Base-by-base conservation (phyloP, 2,797 vertebrate genomes). In the Coccyzus lansbergi region DNA sequence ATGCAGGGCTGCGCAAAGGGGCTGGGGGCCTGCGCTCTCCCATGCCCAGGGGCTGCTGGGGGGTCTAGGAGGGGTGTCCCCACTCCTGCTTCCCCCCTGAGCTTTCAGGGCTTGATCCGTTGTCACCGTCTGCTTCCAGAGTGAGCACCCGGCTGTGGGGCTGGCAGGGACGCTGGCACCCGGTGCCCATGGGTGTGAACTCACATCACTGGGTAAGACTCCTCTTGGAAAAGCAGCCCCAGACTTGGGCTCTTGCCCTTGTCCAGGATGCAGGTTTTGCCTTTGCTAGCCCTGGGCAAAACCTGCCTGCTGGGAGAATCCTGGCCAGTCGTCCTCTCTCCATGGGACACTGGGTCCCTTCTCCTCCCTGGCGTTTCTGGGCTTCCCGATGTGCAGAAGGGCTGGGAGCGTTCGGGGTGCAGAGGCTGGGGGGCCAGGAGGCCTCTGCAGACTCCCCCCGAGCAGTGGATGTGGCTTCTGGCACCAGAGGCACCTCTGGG, bases 1-100 rank as follows among this genome's bases (percentile, higher is more conserved):
- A 16, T 0, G 3, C 46, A 52, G 51, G 28, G 75, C 36, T 0
- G 2, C 2, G 3, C 21, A 19, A 7, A 7, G 40, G 52, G 40
- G 62, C 56, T 59, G 80, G 31, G 28, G 34, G 55, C 58, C 81
- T 40, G 55, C 7, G 3, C 40, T 22, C 44, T 44, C 44, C 33
- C 0, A 0, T 70, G 65, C 20, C 1, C 4, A 76, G 46, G 25
- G 42, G 29, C n/a, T 34, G 84, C 4, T 7, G 14, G 38, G 63
- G 58, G 42, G 15, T 1, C 48, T 25, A 12, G 12, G 17, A 81
- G 48, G 31, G 33, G 18, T 25, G 22, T 28, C 10, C 8, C 22
- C 3, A 3, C 22, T 88, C 62, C 67, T 0, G 0, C 18, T 36
- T 17, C 5, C 17, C 38, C 56, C 8, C 15, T 3, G 7, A 64